phyloP scores from a whole-genome alignment of 2,113 vertebrate genomes.

The Geothlypis trichas region DNA sequence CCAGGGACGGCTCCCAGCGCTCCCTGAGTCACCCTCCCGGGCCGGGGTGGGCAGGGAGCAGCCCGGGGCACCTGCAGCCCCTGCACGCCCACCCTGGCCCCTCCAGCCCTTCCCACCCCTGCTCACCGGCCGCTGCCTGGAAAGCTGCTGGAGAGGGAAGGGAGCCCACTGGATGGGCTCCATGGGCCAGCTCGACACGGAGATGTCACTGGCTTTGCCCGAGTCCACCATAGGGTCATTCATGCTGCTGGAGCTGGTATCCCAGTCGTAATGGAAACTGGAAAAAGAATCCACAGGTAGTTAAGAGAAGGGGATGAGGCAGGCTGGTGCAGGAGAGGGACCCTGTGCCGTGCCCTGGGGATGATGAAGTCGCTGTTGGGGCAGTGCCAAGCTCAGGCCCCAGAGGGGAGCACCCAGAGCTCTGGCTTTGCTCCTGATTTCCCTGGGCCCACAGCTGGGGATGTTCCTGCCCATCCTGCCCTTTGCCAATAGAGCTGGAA shows the following conservation, averaged over 20 bases:
- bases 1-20: accelerated
- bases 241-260: slow-evolving; percentile 81
- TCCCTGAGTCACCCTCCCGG: accelerated
- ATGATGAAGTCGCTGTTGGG: accelerated
- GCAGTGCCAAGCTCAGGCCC: background rate
- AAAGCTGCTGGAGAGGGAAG: slow-evolving; percentile 82
- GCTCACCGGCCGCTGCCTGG: slow-evolving; percentile 71
- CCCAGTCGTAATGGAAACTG: slow-evolving; percentile 82
- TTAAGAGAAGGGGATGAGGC: too few species aligned
- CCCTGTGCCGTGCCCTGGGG: background rate
- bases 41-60: accelerated
- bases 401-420: accelerated
- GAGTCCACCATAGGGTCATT: slow-evolving; percentile 86
- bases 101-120: accelerated
- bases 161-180: slow-evolving; percentile 87
- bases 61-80: accelerated
- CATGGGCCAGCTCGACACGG: slow-evolving; percentile 87
- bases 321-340: background rate
- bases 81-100: accelerated
- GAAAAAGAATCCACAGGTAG: background rate
- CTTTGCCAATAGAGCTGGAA: background rate
- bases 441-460: accelerated
- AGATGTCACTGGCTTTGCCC: slow-evolving; percentile 87
- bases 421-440: accelerated
- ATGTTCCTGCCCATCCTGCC: accelerated